A percentile compares a stretch with the other conserved stretches of the same genome.
Conservation (phyloP, 1,140 invertebrate genomes). For the Bombus ignitus region DNA sequence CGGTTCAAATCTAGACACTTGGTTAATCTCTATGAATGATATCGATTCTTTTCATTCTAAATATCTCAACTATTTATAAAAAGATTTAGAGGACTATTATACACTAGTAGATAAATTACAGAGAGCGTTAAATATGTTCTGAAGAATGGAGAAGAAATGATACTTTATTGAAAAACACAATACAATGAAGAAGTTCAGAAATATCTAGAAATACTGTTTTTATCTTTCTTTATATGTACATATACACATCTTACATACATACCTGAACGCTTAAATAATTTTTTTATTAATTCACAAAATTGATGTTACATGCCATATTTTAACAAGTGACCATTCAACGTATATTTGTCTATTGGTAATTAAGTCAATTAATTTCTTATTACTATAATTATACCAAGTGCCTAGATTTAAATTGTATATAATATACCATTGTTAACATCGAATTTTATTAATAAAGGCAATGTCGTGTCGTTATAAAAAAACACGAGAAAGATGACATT, state of each 20-base stretch:
- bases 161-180: no score
- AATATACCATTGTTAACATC: constrained; percentile 7
- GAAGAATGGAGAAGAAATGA: no score
- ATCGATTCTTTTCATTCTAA: neutral
- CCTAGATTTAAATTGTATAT: neutral
- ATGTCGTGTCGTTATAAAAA: neutral
- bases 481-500: neutral
- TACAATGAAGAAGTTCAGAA: no score
- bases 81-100: no score
- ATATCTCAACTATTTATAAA: neutral
- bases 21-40: neutral
- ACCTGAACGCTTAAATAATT: no score
- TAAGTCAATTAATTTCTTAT: neutral
- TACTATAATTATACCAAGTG: neutral
- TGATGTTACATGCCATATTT: no score
- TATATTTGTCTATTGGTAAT: no score
- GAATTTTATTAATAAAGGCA: neutral
- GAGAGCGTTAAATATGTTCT: no score
- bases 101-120: neutral
- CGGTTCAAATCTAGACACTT: neutral
- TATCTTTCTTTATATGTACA: neutral
- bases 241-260: neutral
- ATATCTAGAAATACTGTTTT: neutral
- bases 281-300: no score
- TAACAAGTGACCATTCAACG: no score